phyloP scores from a whole-genome alignment of 2,888 invertebrate genomes.

The Pycnomerus fuliginosus region DNA sequence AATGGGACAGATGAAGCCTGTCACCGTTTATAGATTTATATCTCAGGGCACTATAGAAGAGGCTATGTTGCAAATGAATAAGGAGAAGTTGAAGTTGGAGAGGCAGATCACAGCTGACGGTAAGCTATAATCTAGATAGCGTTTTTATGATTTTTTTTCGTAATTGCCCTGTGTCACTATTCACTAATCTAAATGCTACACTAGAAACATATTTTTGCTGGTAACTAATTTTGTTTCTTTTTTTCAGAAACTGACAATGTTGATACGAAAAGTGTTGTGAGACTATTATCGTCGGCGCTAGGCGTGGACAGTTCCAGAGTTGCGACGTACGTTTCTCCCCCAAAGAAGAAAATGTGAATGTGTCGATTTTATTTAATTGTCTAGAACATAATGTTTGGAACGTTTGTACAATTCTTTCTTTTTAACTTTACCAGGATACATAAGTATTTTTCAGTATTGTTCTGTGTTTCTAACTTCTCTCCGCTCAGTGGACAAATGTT shows the following conservation, averaged over 20 bases:
- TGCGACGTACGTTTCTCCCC: slow-evolving; percentile 44
- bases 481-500: slow-evolving; percentile 4
- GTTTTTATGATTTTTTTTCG: too few species aligned
- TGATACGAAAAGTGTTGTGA: slow-evolving; percentile 77
- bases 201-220: too few species aligned
- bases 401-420: too few species aligned
- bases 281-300: slow-evolving; percentile 75
- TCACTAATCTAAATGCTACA: neutral
- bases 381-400: slow-evolving; percentile 1
- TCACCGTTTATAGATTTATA: slow-evolving; percentile 82
- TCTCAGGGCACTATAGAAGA: slow-evolving; percentile 89
- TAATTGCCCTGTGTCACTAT: slow-evolving; percentile 12
- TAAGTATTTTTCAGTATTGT: neutral
- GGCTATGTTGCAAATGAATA: slow-evolving; percentile 85
- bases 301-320: slow-evolving; percentile 58
- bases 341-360: slow-evolving; percentile 30
- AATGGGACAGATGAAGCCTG: slow-evolving; percentile 78
- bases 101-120: slow-evolving; percentile 72
- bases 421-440: too few species aligned
- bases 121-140: too few species aligned
- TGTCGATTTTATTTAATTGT: slow-evolving; percentile 3
- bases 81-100: slow-evolving; percentile 89
- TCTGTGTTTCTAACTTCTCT: neutral
- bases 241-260: slow-evolving; percentile 67
- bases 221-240: slow-evolving; percentile 12